phyloP scores from a whole-genome alignment of 2,797 vertebrate species.

The Cyclura pinguis region DNA sequence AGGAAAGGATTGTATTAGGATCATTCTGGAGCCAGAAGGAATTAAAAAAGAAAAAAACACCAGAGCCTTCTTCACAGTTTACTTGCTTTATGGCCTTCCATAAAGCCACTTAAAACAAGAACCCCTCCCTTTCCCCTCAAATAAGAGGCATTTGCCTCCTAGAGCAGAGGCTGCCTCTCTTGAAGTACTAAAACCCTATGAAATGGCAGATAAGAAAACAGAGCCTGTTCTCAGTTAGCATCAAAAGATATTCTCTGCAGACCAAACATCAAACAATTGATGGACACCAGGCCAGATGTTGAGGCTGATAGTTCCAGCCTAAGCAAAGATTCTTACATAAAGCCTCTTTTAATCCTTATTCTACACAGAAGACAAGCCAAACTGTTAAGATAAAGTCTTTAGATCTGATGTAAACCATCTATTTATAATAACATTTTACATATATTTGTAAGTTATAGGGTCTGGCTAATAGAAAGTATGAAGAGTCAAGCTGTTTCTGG shows the following conservation, averaged over 20 bases:
- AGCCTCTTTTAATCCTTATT: slow-evolving; percentile 26
- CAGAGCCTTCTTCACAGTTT: slow-evolving; percentile 42
- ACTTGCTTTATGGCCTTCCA: slow-evolving; percentile 42
- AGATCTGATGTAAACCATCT: not conserved
- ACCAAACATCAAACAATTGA: slow-evolving; percentile 41
- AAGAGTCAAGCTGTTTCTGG: not conserved
- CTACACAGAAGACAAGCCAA: not conserved
- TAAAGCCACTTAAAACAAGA: slow-evolving; percentile 48
- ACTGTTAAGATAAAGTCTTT: not conserved
- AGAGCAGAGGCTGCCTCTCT: slow-evolving; percentile 22
- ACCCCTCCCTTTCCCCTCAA: slow-evolving; percentile 4
- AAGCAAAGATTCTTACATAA: slow-evolving; percentile 44
- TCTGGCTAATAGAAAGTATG: not conserved
- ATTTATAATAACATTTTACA: slow-evolving; percentile 24
- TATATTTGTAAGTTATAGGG: not conserved
- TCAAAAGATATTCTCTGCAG: slow-evolving; percentile 38
- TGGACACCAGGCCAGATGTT: slow-evolving; percentile 32
- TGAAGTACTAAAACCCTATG: slow-evolving; percentile 32
- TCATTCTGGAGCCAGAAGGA: slow-evolving; percentile 3
- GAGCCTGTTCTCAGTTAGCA: slow-evolving; percentile 31
- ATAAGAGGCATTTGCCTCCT: slow-evolving; percentile 20
- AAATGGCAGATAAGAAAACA: slow-evolving; percentile 44
- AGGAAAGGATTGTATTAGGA: too few relatives aligned
- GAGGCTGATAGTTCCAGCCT: slow-evolving; percentile 19
- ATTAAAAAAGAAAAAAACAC: slow-evolving; percentile 27